A percentile compares a stretch with the other conserved stretches of the same genome.
These are phyloP conservation scores for Apoda limacodes DNA, from an alignment of 2,888 invertebrate genomes.

Conservation along the genomic window DNA sequence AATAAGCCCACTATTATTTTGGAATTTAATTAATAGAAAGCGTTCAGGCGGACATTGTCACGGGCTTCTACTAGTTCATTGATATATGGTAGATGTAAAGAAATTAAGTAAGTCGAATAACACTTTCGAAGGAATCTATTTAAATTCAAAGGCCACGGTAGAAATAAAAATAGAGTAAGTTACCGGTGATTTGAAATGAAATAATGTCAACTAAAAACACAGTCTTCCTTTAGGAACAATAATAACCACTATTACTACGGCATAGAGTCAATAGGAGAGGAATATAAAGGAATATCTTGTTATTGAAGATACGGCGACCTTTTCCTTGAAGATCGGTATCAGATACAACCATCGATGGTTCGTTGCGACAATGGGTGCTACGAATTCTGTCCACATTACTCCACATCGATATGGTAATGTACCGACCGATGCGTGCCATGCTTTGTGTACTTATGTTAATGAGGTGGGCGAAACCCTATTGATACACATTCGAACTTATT, in stretches of 20 bases:
- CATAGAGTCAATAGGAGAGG: slow-evolving; percentile 26
- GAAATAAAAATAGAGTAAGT: slow-evolving; percentile 49
- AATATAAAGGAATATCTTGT: slow-evolving; percentile 26
- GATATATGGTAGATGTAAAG: slow-evolving; percentile 18
- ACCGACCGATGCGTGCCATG: slow-evolving; percentile 42
- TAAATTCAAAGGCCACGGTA: slow-evolving; percentile 31
- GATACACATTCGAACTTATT: slow-evolving; percentile 58
- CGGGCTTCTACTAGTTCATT: slow-evolving; percentile 30
- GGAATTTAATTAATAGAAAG: slow-evolving; percentile 22
- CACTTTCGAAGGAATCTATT: slow-evolving; percentile 28
- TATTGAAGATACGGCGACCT: slow-evolving; percentile 44
- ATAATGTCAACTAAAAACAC: slow-evolving; percentile 32
- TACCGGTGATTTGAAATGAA: slow-evolving; percentile 53
- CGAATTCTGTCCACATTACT: slow-evolving; percentile 36
- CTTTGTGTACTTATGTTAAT: slow-evolving; percentile 62
- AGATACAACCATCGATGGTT: slow-evolving; percentile 42
- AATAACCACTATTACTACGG: slow-evolving; percentile 17
- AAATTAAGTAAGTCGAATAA: slow-evolving; percentile 28
- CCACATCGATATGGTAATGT: slow-evolving; percentile 57
- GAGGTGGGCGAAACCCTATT: slow-evolving; percentile 65
- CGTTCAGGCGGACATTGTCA: slow-evolving; percentile 13
- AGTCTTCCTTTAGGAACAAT: slow-evolving; percentile 13
- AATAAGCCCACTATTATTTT: slow-evolving; percentile 22
- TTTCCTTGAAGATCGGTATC: slow-evolving; percentile 54
- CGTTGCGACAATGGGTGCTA: slow-evolving; percentile 46